Percentiles rank a stretch among this genome's conserved stretches.
Evolutionary conservation across 2,888 invertebrate species (phyloP).

Genomic region (Matsumyia berberina): DNA sequence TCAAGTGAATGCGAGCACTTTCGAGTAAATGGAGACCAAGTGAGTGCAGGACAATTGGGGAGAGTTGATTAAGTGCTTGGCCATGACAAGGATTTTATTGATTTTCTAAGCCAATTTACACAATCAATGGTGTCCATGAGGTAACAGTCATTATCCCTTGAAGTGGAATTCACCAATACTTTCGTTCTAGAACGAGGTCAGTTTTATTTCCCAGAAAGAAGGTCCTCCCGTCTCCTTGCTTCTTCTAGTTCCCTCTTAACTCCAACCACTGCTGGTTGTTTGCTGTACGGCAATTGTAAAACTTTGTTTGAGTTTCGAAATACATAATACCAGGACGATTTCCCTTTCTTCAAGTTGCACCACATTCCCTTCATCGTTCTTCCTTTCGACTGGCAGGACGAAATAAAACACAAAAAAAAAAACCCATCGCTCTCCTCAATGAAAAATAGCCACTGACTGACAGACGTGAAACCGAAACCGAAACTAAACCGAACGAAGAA

Average conservation of each 20-base stretch:
- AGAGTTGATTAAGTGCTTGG: constrained; percentile 40
- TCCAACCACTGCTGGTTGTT: constrained; percentile 9
- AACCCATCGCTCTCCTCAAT: neutral
- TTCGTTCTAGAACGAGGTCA: constrained; percentile 7
- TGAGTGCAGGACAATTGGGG: constrained; percentile 37
- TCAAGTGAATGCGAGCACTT: neutral
- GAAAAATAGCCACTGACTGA: constrained; percentile 62
- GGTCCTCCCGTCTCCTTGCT: neutral
- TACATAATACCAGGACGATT: constrained; percentile 17
- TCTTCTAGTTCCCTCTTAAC: neutral
- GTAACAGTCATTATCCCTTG: neutral
- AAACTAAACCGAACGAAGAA: neutral
- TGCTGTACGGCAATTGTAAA: constrained; percentile 11
- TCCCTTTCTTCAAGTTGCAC: neutral
- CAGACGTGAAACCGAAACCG: constrained; percentile 38
- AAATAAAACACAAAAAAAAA: neutral
- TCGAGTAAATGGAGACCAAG: constrained; percentile 39
- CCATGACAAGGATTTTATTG: constrained; percentile 28
- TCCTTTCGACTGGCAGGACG: neutral
- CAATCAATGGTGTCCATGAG: neutral
- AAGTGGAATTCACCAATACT: neutral
- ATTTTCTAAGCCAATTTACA: constrained; percentile 5
- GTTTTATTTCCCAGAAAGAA: neutral
- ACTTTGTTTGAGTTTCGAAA: constrained; percentile 24
- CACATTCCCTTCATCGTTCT: constrained; percentile 18